Percentiles rank a stretch among this genome's conserved stretches.
phyloP scores from a whole-genome alignment of 2,113 vertebrate species.

The Menura novaehollandiae region DNA sequence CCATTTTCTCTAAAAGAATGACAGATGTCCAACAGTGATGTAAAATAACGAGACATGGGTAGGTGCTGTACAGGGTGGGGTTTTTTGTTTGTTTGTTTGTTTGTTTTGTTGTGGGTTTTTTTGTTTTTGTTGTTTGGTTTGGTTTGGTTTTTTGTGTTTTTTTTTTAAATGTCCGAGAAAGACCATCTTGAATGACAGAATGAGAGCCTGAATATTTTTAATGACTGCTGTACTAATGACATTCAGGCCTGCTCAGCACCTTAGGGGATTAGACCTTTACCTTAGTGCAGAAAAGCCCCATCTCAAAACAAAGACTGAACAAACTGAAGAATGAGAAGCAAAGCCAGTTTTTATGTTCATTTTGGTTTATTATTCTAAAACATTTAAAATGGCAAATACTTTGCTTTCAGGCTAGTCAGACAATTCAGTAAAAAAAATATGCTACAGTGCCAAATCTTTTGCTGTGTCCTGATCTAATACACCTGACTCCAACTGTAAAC shows the following conservation, averaged over 20 bases:
- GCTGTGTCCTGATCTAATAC: neutral
- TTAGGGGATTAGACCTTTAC: neutral
- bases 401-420: neutral
- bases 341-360: neutral
- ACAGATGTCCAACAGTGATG: neutral
- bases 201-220: neutral
- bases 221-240: neutral
- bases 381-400: neutral
- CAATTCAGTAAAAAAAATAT: neutral
- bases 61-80: neutral
- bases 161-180: neutral
- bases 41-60: neutral
- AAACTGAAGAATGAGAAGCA: neutral
- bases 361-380: neutral
- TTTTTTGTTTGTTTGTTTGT: neutral
- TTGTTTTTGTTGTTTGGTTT: no score
- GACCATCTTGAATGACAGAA: neutral
- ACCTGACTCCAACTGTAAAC: neutral
- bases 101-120: fast-evolving
- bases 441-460: neutral
- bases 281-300: neutral
- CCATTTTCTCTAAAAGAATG: neutral
- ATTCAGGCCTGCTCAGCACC: neutral
- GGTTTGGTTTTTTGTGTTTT: no score
- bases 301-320: neutral